phyloP scores from a whole-genome alignment of 2,888 invertebrate genomes.

The Philhelius pedissequus region DNA sequence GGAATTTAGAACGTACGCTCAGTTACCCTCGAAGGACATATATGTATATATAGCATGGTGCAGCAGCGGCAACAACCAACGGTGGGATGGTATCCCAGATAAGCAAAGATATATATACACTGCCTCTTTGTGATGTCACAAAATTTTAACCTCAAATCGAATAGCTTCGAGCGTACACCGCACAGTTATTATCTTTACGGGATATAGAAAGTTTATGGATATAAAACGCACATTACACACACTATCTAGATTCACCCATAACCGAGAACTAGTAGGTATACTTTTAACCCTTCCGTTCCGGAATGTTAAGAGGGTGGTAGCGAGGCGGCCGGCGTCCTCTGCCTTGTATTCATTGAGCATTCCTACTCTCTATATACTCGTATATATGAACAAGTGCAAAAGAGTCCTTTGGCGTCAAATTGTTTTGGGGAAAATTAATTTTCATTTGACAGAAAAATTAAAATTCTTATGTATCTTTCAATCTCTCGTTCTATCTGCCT shows the following conservation, averaged over 20 bases:
- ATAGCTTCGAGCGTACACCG: conserved; percentile 56
- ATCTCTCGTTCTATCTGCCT: conserved; percentile 9
- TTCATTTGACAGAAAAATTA: conserved; percentile 75
- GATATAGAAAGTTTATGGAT: conserved; percentile 58
- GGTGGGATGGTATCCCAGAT: conserved; percentile 22
- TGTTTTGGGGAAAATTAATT: conserved; percentile 75
- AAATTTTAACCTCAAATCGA: conserved; percentile 63
- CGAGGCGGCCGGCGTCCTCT: no score
- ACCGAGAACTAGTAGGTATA: neutral
- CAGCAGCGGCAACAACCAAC: neutral
- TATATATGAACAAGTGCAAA: neutral
- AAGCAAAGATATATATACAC: conserved; percentile 38
- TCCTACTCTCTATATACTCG: neutral
- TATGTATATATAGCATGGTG: neutral
- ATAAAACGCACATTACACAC: conserved; percentile 67
- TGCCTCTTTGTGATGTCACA: conserved; percentile 36
- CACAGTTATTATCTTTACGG: conserved; percentile 53
- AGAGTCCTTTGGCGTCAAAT: conserved; percentile 48
- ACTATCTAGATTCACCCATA: conserved; percentile 57
- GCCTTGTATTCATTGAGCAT: neutral
- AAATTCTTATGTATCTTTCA: conserved; percentile 63
- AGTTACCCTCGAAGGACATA: conserved; percentile 30
- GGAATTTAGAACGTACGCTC: conserved; percentile 67
- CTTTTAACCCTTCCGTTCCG: conserved; percentile 34
- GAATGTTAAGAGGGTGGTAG: conserved; percentile 21